Conservation (phyloP, 2,797 vertebrate species). For the Caiman crocodilus region DNA sequence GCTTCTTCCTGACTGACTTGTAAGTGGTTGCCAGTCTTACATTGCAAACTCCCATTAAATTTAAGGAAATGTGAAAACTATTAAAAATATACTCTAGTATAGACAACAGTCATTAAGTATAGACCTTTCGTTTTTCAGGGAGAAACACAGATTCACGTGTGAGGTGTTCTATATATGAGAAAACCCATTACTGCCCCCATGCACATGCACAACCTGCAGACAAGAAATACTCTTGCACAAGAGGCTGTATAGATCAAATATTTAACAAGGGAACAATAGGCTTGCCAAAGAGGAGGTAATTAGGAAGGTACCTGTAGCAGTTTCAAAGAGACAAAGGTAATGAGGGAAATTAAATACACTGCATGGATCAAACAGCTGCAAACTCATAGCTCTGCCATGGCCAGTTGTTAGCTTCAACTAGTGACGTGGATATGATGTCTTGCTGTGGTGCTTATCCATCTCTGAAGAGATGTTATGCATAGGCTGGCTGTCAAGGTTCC, state of each 20-base stretch:
- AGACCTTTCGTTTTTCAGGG: background rate
- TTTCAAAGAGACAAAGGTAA: background rate
- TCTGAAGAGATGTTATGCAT: slow-evolving; percentile 15
- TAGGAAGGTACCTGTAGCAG: background rate
- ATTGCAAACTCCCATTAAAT: background rate
- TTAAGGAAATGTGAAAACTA: background rate
- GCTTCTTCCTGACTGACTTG: background rate
- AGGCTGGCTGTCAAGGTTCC: slow-evolving; percentile 12
- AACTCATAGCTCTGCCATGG: slow-evolving; percentile 2
- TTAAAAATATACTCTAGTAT: background rate
- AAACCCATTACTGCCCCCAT: background rate
- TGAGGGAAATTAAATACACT: background rate
- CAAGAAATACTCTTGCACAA: background rate
- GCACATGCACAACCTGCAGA: background rate
- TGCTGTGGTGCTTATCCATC: slow-evolving; percentile 25
- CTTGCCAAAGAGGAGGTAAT: background rate
- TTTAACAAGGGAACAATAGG: accelerated
- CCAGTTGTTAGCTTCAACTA: slow-evolving; percentile 41
- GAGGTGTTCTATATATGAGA: background rate
- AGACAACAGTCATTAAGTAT: background rate
- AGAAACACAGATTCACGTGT: background rate
- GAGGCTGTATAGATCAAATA: background rate
- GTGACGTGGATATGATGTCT: background rate
- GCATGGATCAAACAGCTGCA: slow-evolving; percentile 3
- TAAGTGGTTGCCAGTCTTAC: background rate